Conservation (phyloP, 2,888 invertebrate species). For the Atethmia centrago region DNA sequence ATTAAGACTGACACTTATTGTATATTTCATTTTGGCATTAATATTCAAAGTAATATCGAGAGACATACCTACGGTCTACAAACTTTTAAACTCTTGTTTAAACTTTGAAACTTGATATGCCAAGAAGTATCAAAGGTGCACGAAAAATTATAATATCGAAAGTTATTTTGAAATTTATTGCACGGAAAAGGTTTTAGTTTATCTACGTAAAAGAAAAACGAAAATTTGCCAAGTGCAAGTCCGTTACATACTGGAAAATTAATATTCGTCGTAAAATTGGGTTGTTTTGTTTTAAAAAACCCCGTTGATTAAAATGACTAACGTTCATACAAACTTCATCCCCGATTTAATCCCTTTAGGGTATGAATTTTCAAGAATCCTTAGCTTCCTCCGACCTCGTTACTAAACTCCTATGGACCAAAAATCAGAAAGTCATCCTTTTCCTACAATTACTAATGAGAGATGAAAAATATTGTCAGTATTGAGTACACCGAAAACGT, state of each 20-base stretch:
- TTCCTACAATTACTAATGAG: background rate
- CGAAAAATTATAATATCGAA: background rate
- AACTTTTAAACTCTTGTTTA: background rate
- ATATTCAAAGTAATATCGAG: background rate
- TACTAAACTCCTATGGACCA: background rate
- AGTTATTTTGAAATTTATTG: background rate
- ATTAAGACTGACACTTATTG: background rate
- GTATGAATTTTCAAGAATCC: background rate
- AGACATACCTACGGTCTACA: background rate
- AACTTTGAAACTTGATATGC: background rate
- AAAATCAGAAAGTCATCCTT: too few species aligned
- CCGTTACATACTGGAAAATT: background rate
- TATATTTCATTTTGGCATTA: background rate
- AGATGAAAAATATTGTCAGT: background rate
- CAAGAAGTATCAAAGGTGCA: background rate
- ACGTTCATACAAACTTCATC: background rate
- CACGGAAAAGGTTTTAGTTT: background rate
- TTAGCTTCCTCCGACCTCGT: background rate
- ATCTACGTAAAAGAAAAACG: background rate
- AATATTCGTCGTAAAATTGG: background rate
- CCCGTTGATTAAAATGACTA: background rate
- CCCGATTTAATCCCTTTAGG: background rate
- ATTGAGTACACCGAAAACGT: background rate
- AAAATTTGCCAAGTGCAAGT: background rate
- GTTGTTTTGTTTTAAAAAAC: background rate